Evolutionary conservation across 2,113 vertebrate species (phyloP).

Genomic region (Hemicordylus capensis): DNA sequence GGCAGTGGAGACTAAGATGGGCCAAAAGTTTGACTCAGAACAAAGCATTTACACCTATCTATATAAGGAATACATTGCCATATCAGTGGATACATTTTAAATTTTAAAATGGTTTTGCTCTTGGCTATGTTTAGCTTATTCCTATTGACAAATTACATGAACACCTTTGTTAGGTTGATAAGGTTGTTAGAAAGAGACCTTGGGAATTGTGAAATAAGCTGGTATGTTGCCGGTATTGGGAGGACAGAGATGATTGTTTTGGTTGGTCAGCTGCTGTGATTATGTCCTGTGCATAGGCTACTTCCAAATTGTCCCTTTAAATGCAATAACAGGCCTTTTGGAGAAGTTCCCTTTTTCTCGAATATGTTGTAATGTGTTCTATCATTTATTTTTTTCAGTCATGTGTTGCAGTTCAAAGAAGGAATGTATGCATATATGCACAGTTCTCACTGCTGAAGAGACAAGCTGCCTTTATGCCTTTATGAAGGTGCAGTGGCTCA

Average conservation of each 20-base stretch:
- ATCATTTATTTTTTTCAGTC: not conserved
- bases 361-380: not conserved
- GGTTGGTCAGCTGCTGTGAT: not conserved
- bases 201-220: conserved; percentile 28
- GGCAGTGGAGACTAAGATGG: not conserved
- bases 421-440: too few relatives aligned
- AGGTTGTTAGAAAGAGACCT: conserved; percentile 48
- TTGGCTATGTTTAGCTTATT: conserved; percentile 44
- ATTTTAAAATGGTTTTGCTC: conserved; percentile 22
- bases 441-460: too few relatives aligned
- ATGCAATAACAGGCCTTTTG: conserved; percentile 10
- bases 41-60: not conserved
- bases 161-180: conserved; percentile 20
- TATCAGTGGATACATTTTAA: conserved; percentile 37
- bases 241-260: conserved; percentile 4
- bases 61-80: conserved; percentile 14
- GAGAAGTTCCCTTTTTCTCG: not conserved
- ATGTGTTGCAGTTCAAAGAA: not conserved
- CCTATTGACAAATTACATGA: conserved; percentile 33
- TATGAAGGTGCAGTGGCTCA: too few relatives aligned
- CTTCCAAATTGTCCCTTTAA: not conserved
- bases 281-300: not conserved
- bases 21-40: not conserved
- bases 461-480: too few relatives aligned
- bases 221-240: conserved; percentile 23